Percentiles rank a stretch among this genome's conserved stretches.
These are phyloP conservation scores for Euglossa dilemma DNA, from an alignment of 1,140 invertebrate genomes.

Conservation along the genomic window DNA sequence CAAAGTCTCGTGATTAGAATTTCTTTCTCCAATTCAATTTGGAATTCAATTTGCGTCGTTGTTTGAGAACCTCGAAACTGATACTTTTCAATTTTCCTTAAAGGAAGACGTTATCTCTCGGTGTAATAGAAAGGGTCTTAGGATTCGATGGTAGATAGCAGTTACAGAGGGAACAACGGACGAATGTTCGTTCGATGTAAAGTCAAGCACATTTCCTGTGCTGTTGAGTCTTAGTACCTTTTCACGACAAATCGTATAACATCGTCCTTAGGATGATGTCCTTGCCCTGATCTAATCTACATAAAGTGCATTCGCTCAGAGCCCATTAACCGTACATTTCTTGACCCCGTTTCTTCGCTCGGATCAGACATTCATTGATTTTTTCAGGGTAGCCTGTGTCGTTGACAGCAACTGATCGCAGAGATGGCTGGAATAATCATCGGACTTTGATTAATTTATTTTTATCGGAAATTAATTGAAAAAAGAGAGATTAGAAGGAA, in stretches of 20 bases:
- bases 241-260: not conserved
- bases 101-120: not conserved
- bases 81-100: not conserved
- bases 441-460: not conserved
- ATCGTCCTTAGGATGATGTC: slow-evolving; percentile 7
- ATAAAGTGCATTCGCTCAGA: slow-evolving; percentile 66
- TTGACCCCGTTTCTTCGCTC: not conserved
- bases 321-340: not conserved
- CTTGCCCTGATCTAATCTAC: slow-evolving; percentile 67
- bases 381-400: not conserved
- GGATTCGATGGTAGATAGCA: not conserved
- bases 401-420: not conserved
- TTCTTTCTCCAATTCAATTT: not conserved
- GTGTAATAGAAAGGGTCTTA: not conserved
- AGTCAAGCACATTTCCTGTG: not conserved
- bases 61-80: not conserved
- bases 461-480: not conserved
- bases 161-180: not conserved
- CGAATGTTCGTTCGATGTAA: not conserved
- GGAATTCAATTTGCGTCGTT: not conserved
- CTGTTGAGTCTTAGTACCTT: not conserved
- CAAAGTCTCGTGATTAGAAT: too few relatives aligned
- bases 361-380: not conserved
- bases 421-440: not conserved
- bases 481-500: too few relatives aligned